Base-by-base conservation (phyloP, 2,888 invertebrate genomes). In the Cephus rjabovi region DNA sequence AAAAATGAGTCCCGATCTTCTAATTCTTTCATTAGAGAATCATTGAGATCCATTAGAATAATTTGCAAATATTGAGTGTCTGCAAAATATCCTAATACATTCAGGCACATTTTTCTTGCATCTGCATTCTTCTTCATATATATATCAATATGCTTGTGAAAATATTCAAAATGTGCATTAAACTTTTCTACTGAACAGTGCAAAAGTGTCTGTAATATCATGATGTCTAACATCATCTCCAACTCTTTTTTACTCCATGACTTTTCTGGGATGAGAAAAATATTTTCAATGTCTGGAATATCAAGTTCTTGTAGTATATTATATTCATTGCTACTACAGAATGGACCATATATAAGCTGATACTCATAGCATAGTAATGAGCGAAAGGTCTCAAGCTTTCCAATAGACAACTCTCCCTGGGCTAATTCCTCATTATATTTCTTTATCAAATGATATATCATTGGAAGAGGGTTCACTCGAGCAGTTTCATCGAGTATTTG, bases 341-440 rank as follows among this genome's bases (percentile, higher is more conserved):
- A 56, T 56, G 56, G 2, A 23, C 56, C 56, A 56, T 56, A 56
- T 68, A 75, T 30, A 23, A 77, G 68, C 77, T 87, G 85, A 81
- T 89, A 89, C 76, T 87, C 83, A 40, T 88, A 81, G 77, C 86
- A 87, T 35, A 89, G 80, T 31, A 87, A 74, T 75, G 79, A 82
- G 30, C 81, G 84, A n/a, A 84, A 83, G 1, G 77, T 83, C 11
- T 87, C 75, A 4, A 88, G 80, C 34, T 81, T 81, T 37, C 81
- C 81, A 1, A 77, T 23, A 75, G 84, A 74, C 4, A 79, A 73
- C 31, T 37, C 75, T 31, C 79, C 74, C 4, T 75, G 73, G 6
- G 15, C 75, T 74, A 86, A 73, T 75, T 86, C 82, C 23, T 70
- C 4, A 31, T 79, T 79, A 30, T 84, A 87, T 56, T 68, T 23